Conservation (phyloP, 1,140 invertebrate species). For the Calephelis nemesis region DNA sequence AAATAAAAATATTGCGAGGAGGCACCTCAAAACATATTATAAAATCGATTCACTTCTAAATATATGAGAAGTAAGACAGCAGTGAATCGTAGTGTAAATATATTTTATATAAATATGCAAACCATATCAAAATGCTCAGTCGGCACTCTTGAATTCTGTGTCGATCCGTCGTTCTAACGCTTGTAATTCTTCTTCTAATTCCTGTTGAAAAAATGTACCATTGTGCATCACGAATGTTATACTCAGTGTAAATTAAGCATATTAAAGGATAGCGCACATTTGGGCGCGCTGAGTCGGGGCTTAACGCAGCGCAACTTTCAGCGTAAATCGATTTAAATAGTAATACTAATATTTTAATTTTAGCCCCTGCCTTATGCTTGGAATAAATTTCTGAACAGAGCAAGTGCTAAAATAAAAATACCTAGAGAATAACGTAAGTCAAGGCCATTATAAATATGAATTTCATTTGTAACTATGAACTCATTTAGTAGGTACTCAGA, state of each 20-base stretch:
- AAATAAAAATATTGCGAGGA: constrained; percentile 6
- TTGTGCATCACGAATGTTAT: background rate
- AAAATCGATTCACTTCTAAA: constrained; percentile 7
- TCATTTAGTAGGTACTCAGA: too few relatives aligned
- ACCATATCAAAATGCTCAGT: constrained; percentile 33
- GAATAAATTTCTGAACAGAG: too few relatives aligned
- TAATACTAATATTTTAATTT: too few relatives aligned
- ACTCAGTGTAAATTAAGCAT: too few relatives aligned
- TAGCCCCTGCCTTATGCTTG: too few relatives aligned
- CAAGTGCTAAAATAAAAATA: too few relatives aligned
- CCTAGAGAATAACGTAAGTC: too few relatives aligned
- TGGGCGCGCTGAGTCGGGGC: background rate
- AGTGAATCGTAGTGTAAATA: constrained; percentile 10
- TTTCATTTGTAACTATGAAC: too few relatives aligned
- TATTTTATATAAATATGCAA: constrained; percentile 12
- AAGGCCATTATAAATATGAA: too few relatives aligned
- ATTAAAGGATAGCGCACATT: background rate
- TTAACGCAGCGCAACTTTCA: too few relatives aligned
- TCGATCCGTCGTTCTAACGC: constrained; percentile 60
- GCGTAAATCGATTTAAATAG: too few relatives aligned
- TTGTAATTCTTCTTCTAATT: constrained; percentile 55
- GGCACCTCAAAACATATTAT: constrained; percentile 15
- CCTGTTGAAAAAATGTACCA: constrained; percentile 38
- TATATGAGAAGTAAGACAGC: constrained; percentile 3
- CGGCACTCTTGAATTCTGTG: constrained; percentile 58